phyloP scores from a whole-genome alignment of 2,113 vertebrate genomes.

The Lucifuga dentata region DNA sequence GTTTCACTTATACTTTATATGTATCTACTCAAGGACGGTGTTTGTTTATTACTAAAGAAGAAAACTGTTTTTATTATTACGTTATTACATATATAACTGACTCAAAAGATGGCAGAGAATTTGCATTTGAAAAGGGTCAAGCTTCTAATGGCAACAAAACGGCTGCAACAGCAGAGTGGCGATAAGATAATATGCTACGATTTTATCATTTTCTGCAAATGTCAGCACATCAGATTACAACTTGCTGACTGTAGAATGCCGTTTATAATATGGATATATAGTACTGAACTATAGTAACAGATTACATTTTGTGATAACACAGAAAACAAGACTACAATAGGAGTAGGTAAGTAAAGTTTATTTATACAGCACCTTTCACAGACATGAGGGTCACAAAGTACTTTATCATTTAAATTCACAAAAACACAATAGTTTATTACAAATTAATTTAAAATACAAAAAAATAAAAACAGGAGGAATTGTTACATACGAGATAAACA shows the following conservation, averaged over 20 bases:
- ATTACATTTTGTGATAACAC: background rate
- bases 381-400: too few species aligned
- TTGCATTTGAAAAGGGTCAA: conserved; percentile 10
- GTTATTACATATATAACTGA: conserved; percentile 16
- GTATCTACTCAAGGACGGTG: background rate
- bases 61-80: background rate
- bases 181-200: too few species aligned
- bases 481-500: background rate
- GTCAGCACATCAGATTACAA: background rate
- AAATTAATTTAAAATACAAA: background rate
- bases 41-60: conserved; percentile 2
- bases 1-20: conserved; percentile 45
- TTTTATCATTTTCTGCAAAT: too few species aligned
- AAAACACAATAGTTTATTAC: too few species aligned
- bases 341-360: too few species aligned
- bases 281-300: too few species aligned
- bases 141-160: conserved; percentile 3
- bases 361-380: too few species aligned
- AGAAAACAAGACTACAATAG: too few species aligned
- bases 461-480: background rate
- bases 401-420: too few species aligned
- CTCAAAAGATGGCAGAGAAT: conserved; percentile 4
- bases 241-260: background rate
- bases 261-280: too few species aligned
- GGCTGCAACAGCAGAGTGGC: conserved; percentile 4